Base-by-base conservation (phyloP, 1,140 invertebrate species). In the Drosophila ohnishii region DNA sequence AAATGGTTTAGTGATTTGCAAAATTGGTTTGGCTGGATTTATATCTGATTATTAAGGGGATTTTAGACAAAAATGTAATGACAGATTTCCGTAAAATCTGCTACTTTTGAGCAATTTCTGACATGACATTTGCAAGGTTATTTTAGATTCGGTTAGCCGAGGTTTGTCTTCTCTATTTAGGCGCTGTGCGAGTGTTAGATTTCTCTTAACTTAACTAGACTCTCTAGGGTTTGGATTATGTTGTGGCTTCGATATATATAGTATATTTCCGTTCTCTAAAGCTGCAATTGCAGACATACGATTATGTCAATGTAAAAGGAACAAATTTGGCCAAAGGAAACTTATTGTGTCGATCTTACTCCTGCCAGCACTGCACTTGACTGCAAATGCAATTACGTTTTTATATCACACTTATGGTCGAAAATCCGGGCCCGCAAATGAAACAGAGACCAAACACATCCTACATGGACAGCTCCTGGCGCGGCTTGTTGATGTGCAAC, bases 391-490 rank as follows among this genome's bases (percentile, higher is more conserved):
- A 70, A 67, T 80, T 88, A 83, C 53, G 63, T 80, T 73, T 88
- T 59, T 75, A 76, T 71, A 84, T 87, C 83, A 87, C 83, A 87
- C 83, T 83, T 73, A 83, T 88, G 80, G 79, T 87, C 80, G 44
- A 80, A 79, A 79, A 70, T 62, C 39, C 50, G 80, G 80, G 71
- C 62, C 73, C 73, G 62, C 58, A 1, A 56, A 62, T 35, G 45
- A 66, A 55, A 53, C n/a, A 10, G 62, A 28, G 19, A 40, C 62
- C 62, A 30, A 34, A 14, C 61, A 14, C 61, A 35, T 22, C 25
- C 80, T 91, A 91, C 62, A 91, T 83, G 53, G 90, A 91, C 22
- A 92, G 67, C 61, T 92, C 91, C 59, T 92, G 90, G 11, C 88
- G 83, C 14, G 91, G 91, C 25, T 90, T 92, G 51, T 91, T 86